A percentile compares a stretch with the other conserved stretches of the same genome.
phyloP scores from a whole-genome alignment of 2,888 invertebrate species.

The Nomada ferruginata region DNA sequence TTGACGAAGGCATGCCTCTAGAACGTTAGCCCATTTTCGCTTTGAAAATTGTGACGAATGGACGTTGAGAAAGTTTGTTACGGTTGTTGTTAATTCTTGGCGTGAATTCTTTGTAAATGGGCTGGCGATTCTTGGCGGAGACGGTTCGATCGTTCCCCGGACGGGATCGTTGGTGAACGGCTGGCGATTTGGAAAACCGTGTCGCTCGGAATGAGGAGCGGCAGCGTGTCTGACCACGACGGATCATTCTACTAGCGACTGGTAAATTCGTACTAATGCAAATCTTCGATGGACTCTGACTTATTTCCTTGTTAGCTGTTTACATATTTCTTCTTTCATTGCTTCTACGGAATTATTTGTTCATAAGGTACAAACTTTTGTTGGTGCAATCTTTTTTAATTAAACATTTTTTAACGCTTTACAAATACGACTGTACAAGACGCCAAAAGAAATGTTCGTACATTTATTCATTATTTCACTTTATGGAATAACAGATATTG shows the following conservation, averaged over 20 bases:
- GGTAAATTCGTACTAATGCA: background rate
- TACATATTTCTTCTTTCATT: no score
- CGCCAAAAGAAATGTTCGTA: no score
- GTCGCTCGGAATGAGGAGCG: slow-evolving; percentile 26
- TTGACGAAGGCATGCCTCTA: background rate
- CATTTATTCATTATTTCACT: no score
- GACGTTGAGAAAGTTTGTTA: slow-evolving; percentile 46
- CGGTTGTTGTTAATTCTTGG: background rate
- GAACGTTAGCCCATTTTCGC: slow-evolving; percentile 56
- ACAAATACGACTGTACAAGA: no score
- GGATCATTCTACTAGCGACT: background rate
- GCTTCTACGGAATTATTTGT: no score
- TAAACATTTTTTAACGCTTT: no score
- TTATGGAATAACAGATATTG: no score
- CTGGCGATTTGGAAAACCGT: slow-evolving; percentile 25
- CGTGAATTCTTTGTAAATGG: slow-evolving; percentile 16
- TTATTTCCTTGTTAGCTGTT: background rate
- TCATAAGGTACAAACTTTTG: no score
- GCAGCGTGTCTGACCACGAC: slow-evolving; percentile 16
- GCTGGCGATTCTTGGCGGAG: background rate
- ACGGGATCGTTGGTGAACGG: slow-evolving; percentile 14
- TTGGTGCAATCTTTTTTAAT: no score
- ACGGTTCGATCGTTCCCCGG: slow-evolving; percentile 14
- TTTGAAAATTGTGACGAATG: slow-evolving; percentile 45
- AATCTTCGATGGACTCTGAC: background rate